These are phyloP conservation scores for Probosciger aterrimus DNA, from an alignment of 2,113 vertebrate genomes.

Conservation along the genomic window DNA sequence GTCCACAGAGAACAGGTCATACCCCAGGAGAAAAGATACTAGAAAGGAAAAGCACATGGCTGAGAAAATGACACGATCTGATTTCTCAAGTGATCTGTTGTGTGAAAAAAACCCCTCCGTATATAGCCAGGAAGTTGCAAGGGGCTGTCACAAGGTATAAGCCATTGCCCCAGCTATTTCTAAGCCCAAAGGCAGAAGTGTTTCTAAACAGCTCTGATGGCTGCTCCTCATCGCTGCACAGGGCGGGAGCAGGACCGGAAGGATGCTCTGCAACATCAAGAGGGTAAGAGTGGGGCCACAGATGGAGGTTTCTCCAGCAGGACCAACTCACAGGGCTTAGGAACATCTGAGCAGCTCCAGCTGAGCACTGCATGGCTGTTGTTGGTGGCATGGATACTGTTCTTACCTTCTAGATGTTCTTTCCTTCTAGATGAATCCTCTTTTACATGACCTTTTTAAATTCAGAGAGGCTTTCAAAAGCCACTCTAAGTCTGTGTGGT, in stretches of 20 bases:
- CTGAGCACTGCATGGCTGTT: neutral
- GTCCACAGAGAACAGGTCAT: accelerated
- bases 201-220: neutral
- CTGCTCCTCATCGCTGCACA: neutral
- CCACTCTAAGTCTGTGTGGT: neutral
- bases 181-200: neutral
- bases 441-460: neutral
- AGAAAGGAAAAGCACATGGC: neutral
- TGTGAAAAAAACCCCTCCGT: neutral
- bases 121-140: neutral
- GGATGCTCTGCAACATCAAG: neutral
- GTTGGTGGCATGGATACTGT: neutral
- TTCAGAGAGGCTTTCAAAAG: neutral
- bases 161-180: neutral
- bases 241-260: neutral
- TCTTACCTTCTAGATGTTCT: neutral
- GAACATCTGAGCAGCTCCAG: neutral
- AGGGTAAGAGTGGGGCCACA: neutral
- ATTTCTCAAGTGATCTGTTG: neutral
- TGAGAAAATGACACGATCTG: neutral
- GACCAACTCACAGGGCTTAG: neutral
- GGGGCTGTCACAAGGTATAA: neutral
- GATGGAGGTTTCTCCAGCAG: neutral
- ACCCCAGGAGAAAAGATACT: neutral
- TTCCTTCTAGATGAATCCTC: neutral